A percentile compares a stretch with the other conserved stretches of the same genome.
These are phyloP conservation scores for Hippolais icterina DNA, from an alignment of 2,113 vertebrate species.

Conservation along the genomic window DNA sequence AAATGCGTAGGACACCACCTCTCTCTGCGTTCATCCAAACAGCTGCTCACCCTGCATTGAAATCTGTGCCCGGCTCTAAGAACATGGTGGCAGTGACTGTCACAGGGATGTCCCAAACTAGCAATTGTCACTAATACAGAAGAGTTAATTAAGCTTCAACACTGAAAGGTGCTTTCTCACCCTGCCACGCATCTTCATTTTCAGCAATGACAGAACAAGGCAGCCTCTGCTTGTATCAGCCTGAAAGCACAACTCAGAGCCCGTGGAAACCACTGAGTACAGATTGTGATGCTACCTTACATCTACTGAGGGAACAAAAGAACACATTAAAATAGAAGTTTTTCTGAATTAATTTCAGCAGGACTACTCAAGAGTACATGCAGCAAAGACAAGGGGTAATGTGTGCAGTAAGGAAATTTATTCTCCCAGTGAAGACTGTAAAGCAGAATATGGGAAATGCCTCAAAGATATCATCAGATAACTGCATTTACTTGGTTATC, in stretches of 20 bases:
- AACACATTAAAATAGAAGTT: fast-evolving
- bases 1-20: fast-evolving
- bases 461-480: background rate
- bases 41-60: background rate
- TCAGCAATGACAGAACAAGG: background rate
- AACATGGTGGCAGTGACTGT: background rate
- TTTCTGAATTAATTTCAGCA: background rate
- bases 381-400: background rate
- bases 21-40: background rate
- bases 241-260: background rate
- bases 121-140: background rate
- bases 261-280: background rate
- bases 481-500: background rate
- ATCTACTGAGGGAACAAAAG: background rate
- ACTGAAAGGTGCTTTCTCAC: background rate
- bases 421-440: background rate
- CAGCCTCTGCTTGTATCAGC: background rate
- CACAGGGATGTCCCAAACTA: background rate
- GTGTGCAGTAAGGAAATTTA: background rate
- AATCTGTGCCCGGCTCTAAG: too few species aligned
- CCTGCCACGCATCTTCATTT: background rate
- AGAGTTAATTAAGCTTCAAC: background rate
- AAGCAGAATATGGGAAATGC: background rate
- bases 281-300: background rate
- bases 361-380: background rate